phyloP scores from a whole-genome alignment of 1,140 invertebrate genomes.

The Palaemon carinicauda region DNA sequence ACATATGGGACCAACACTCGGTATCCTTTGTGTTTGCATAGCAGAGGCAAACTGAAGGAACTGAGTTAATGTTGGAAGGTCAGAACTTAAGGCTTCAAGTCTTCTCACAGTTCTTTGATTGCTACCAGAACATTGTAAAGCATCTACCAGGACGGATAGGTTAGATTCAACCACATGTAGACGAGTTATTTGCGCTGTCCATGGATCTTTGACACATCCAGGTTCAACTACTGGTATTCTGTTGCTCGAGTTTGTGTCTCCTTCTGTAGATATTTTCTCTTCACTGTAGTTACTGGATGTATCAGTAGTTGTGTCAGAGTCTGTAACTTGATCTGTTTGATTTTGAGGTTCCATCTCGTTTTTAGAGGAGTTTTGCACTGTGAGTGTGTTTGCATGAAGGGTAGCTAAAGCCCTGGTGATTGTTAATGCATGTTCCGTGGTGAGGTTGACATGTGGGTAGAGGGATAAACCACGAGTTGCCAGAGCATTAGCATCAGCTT shows the following conservation, averaged over 20 bases:
- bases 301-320: not conserved
- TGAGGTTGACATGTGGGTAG: constrained; percentile 45
- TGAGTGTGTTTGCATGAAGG: constrained; percentile 32
- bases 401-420: constrained; percentile 53
- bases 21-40: constrained; percentile 47
- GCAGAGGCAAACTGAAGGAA: constrained; percentile 57
- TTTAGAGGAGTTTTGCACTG: not conserved
- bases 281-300: not conserved
- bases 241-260: not conserved
- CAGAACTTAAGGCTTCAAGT: constrained; percentile 36
- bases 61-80: constrained; percentile 54
- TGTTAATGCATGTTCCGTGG: constrained; percentile 44
- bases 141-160: constrained; percentile 36
- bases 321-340: not conserved
- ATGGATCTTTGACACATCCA: constrained; percentile 5
- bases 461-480: constrained; percentile 15
- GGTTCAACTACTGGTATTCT: not conserved
- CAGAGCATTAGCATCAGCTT: not conserved
- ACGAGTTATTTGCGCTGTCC: constrained; percentile 38
- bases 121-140: not conserved
- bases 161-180: constrained; percentile 30
- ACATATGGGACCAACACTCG: constrained; percentile 50
- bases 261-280: not conserved
- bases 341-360: not conserved
- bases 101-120: constrained; percentile 30